Base-by-base conservation (phyloP, 2,797 vertebrate species). In the Hylomyscus alleni region DNA sequence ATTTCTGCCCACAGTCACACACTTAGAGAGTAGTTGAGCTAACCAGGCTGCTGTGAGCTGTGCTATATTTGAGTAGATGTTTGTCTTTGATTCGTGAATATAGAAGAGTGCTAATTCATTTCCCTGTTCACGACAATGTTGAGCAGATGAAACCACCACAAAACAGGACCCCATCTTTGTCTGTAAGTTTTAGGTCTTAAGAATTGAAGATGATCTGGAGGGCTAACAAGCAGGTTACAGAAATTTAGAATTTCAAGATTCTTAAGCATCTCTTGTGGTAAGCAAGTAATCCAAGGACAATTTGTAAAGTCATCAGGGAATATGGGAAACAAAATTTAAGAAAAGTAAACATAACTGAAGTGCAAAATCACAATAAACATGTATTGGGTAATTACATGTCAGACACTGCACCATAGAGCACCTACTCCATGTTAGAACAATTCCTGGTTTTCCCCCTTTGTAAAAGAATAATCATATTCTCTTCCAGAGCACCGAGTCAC, bases 121-220 rank as follows among this genome's bases (percentile, higher is more conserved):
- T 62, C 40, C 2, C 9, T 93, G 67, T 89, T 95, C 40, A 20
- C 11, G 11, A 20, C 19, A 82, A 6, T 83, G 56, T 75, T 80
- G 29, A 80, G 4, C 34, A 77, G 44, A 52, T 17, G 65, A 47
- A 85, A 58, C 12, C 47, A 54, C 22, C 24, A 81, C 19, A 65
- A 76, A 80, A 40, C 5, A 31, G 54, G n/a, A 0, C 20, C 58
- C 76, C 83, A n/a, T 78, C 44, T 58, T 89, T 56, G 29, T 34
- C 17, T 58, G 60, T 24, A 20, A 1, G 40, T 62, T 73, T 75
- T 40, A n/a, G 56, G 13, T 44, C 58, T 67, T 44, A 34, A 52
- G n/a, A 86, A 31, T 83, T 47, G 84, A n/a, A 94, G 56, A 47
- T 81, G n/a, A 95, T 65, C 22, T 60, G 10, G 37, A 97, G 92